A percentile compares a stretch with the other conserved stretches of the same genome.
Conservation (phyloP, 2,888 invertebrate genomes). For the Agonopterix alstromeriana region DNA sequence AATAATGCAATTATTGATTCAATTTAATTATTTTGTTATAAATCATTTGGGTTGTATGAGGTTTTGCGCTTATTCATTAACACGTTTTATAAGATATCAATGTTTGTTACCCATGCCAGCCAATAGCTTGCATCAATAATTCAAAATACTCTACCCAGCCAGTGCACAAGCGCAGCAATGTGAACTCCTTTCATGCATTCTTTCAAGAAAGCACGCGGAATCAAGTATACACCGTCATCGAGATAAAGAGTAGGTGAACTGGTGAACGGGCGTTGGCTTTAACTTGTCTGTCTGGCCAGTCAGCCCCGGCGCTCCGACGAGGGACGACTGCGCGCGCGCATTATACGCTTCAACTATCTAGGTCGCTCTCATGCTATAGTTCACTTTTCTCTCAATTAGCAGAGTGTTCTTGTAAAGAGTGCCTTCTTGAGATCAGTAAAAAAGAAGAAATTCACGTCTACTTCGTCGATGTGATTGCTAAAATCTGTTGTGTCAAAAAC, state of each 20-base stretch:
- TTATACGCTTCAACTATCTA: slow-evolving; percentile 27
- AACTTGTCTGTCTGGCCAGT: slow-evolving; percentile 57
- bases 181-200: slow-evolving; percentile 27
- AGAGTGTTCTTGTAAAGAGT: slow-evolving; percentile 35
- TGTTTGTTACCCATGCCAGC: too few relatives aligned
- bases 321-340: slow-evolving; percentile 62
- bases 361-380: slow-evolving; percentile 58
- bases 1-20: too few relatives aligned
- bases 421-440: slow-evolving; percentile 39
- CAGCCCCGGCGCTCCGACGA: slow-evolving; percentile 51
- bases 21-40: too few relatives aligned
- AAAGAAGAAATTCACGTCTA: slow-evolving; percentile 2
- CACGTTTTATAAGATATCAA: too few relatives aligned
- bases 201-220: slow-evolving; percentile 43
- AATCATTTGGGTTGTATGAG: too few relatives aligned
- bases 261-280: slow-evolving; percentile 69
- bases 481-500: slow-evolving; percentile 44
- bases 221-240: slow-evolving; percentile 43
- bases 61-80: too few relatives aligned
- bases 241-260: slow-evolving; percentile 68
- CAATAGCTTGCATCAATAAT: too few relatives aligned
- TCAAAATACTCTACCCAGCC: too few relatives aligned
- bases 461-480: slow-evolving; percentile 24
- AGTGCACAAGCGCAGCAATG: neutral
- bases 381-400: slow-evolving; percentile 47